Conservation (phyloP, 2,797 vertebrate genomes). For the Xerus rutilus region DNA sequence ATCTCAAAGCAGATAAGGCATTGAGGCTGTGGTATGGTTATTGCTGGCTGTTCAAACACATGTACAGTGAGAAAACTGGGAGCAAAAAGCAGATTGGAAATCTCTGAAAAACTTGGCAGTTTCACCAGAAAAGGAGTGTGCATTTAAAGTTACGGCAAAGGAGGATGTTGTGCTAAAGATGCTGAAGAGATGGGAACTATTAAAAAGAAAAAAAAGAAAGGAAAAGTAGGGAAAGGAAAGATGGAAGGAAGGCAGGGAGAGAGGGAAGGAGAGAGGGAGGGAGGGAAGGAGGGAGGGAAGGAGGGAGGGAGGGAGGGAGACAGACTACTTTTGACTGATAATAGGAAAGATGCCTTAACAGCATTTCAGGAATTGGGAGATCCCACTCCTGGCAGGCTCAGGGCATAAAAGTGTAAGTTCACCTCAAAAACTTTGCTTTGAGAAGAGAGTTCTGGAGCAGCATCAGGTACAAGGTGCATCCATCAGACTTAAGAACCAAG, state of each 20-base stretch:
- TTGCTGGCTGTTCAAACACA: neutral
- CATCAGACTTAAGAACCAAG: neutral
- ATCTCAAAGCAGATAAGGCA: neutral
- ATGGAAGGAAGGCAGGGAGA: too few relatives aligned
- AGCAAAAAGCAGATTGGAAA: neutral
- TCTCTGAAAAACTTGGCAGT: neutral
- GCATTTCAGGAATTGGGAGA: neutral
- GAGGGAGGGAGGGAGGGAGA: neutral
- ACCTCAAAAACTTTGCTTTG: neutral
- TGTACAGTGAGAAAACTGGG: neutral
- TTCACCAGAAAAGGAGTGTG: neutral
- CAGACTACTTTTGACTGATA: neutral
- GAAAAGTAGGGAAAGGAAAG: too few relatives aligned
- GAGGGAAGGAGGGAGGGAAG: too few relatives aligned
- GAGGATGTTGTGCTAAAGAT: neutral
- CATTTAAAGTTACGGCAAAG: neutral
- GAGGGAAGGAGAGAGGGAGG: too few relatives aligned
- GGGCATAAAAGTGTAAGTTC: neutral
- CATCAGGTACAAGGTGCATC: too few relatives aligned
- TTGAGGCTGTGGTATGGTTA: neutral
- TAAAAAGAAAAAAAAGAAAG: too few relatives aligned
- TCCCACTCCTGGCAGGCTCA: neutral
- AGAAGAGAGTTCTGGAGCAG: neutral
- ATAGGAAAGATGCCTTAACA: neutral
- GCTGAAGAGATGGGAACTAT: neutral